Evolutionary conservation across 2,113 vertebrate species (phyloP), one percentile per base, ranked within the genome.

Genomic region (Epinephelus cyanopodus): DNA sequence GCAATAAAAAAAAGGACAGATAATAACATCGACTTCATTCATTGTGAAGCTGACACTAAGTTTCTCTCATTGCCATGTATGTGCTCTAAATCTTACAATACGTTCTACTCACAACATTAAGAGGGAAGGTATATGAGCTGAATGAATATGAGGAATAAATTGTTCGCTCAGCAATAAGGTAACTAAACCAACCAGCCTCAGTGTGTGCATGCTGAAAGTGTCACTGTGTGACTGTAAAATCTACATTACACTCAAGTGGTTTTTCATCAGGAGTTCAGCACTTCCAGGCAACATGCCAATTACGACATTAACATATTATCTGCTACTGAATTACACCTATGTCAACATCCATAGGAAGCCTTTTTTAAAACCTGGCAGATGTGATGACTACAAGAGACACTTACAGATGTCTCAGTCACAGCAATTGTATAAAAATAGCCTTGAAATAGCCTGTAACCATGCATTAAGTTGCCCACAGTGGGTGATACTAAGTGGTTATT

Each of bases 221-320:
- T 79, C 71, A 21, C 39, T 39, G 25, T 54, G 53, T 58, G 65
- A 82, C 68, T 68, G 76, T 83, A 82, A 84, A 82, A 72, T 79
- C 47, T 50, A 74, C 67, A 79, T 83, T 63, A 65, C 66, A 76
- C 6, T n/a, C 19, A 78, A 86, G 74, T 80, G 68, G 60, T 74
- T 67, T 63, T 77, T 71, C 68, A 84, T 88, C 63, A 77, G 42
- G 61, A 73, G 65, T 12, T 72, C 7, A 70, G 48, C 33, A 70
- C 60, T 53, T 87, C 63, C 45, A 88, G 86, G 86, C 72, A 76
- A 83, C 52, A 61, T 77, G 77, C 84, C 74, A 83, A 64, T 63
- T 79, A 42, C 10, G 5, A 85, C 42, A 83, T 88, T 81, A 80
- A 71, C 67, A 68, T 83, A 70, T 82, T 67, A 74, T 77, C 62